These are phyloP conservation scores for Trichopoda pennipes DNA, from an alignment of 2,888 invertebrate genomes.

Conservation along the genomic window DNA sequence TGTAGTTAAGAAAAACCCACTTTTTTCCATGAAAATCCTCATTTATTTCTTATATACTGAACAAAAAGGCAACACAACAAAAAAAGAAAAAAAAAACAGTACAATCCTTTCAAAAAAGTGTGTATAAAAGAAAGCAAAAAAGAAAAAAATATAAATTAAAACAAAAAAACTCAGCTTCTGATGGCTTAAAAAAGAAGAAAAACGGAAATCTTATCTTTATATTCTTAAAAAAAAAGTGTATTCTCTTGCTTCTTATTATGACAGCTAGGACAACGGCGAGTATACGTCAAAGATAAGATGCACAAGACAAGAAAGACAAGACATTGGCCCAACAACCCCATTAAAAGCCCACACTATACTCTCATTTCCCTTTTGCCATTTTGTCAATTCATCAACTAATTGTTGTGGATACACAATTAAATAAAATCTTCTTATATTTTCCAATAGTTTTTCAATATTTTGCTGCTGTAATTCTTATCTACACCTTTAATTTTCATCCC, in stretches of 20 bases:
- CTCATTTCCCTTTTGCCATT: slow-evolving; percentile 5
- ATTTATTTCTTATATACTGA: slow-evolving; percentile 64
- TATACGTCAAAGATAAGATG: slow-evolving; percentile 34
- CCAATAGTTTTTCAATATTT: slow-evolving; percentile 53
- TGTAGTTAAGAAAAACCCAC: slow-evolving; percentile 30
- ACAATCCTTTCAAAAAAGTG: slow-evolving; percentile 62
- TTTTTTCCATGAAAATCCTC: slow-evolving; percentile 60
- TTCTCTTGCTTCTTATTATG: slow-evolving; percentile 41
- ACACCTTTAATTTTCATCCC: slow-evolving; percentile 38
- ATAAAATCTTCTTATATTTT: slow-evolving; percentile 33
- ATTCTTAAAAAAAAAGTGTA: slow-evolving; percentile 38
- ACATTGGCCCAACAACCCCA: slow-evolving; percentile 30
- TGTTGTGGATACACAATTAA: slow-evolving; percentile 31
- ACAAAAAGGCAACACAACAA: not conserved
- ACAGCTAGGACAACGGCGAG: slow-evolving; percentile 42
- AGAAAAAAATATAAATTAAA: slow-evolving; percentile 12
- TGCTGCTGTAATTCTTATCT: slow-evolving; percentile 48
- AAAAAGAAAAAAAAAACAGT: slow-evolving; percentile 15
- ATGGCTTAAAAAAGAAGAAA: slow-evolving; percentile 61
- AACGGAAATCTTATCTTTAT: slow-evolving; percentile 48
- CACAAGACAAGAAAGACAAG: slow-evolving; percentile 20
- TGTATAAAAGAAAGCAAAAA: slow-evolving; percentile 1
- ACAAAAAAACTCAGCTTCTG: slow-evolving; percentile 50
- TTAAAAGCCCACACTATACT: slow-evolving; percentile 9
- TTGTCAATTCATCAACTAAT: slow-evolving; percentile 30